These are phyloP conservation scores for Aleiodes sp. DNA, from an alignment of 1,140 invertebrate species.

Conservation along the genomic window DNA sequence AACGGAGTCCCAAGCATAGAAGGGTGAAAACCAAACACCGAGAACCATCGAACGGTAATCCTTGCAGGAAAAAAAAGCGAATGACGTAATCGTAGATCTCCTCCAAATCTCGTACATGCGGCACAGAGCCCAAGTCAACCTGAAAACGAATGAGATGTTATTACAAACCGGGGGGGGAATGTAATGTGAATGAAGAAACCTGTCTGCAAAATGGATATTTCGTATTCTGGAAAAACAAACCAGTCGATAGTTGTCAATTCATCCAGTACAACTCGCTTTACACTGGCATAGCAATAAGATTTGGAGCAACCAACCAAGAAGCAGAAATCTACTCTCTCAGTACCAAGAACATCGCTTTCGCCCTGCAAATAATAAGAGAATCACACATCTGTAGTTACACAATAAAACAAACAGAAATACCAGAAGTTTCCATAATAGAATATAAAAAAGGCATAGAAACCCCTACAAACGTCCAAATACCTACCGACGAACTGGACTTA, in stretches of 20 bases:
- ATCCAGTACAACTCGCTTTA: not conserved
- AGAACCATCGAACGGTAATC: not conserved
- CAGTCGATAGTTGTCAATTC: not conserved
- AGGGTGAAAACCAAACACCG: not conserved
- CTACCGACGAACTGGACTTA: no score
- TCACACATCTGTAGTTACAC: not conserved
- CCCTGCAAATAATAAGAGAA: not conserved
- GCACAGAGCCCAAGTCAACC: not conserved
- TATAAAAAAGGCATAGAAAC: not conserved
- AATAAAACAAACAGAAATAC: not conserved
- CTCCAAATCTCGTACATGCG: not conserved
- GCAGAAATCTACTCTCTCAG: not conserved
- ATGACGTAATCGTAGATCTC: not conserved
- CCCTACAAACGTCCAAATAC: not conserved
- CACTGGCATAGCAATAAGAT: not conserved
- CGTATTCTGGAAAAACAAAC: not conserved
- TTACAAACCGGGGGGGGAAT: no score
- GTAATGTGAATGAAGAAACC: no score
- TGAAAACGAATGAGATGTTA: no score
- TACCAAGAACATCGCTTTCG: not conserved
- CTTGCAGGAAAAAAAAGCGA: not conserved
- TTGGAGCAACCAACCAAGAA: not conserved
- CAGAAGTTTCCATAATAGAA: not conserved
- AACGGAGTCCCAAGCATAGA: not conserved
- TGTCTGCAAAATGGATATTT: no score